phyloP scores from a whole-genome alignment of 1,140 invertebrate genomes.

The Dolichoris vasculosae region DNA sequence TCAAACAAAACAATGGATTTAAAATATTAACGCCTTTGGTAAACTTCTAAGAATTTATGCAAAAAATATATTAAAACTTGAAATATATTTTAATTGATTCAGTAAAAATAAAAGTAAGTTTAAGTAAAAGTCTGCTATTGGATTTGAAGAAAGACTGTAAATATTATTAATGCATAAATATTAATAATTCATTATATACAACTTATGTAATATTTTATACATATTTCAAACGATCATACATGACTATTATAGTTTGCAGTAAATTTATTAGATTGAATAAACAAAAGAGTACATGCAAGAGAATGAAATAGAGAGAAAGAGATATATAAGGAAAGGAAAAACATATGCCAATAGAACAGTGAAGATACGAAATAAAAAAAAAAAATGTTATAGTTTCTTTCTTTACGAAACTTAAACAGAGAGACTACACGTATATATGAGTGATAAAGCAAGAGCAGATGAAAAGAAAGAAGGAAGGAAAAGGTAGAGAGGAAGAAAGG shows the following conservation, averaged over 20 bases:
- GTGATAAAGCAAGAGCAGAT: background rate
- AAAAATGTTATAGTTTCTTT: background rate
- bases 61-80: no score
- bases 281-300: background rate
- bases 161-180: no score
- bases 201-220: background rate
- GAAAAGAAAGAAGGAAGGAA: background rate
- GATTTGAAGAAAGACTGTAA: no score
- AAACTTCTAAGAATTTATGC: no score
- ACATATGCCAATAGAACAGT: background rate
- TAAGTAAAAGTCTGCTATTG: background rate
- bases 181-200: no score
- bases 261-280: background rate
- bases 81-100: background rate
- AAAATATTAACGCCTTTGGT: no score
- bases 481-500: conserved; percentile 39
- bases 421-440: background rate
- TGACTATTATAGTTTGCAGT: background rate
- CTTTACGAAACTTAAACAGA: conserved; percentile 22
- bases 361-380: background rate
- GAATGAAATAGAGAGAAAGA: conserved; percentile 5
- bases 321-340: background rate
- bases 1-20: no score
- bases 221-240: background rate
- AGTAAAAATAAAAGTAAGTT: background rate